Evolutionary conservation across 2,888 invertebrate genomes (phyloP), one percentile per base, ranked within the genome.

Genomic region (Chymomyza fuscimana): DNA sequence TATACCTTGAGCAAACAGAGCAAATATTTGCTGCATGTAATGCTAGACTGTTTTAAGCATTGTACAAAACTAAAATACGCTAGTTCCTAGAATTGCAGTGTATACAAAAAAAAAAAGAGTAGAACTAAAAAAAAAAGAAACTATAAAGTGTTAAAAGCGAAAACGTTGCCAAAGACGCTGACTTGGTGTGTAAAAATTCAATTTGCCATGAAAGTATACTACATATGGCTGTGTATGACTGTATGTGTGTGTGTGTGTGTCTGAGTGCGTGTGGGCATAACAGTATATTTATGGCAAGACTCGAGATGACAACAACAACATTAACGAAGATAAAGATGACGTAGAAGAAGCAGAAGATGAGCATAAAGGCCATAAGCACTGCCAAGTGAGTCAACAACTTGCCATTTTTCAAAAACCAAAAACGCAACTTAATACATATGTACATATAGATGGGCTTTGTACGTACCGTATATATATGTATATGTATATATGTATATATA

Each of bases 111-210:
- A 19, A 25, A 25, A 25, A 25, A 25, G 25, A 25, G 4, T 25
- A 3, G 40, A 60, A 32, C 19, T 25, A 25, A 22, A 7, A 60
- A 60, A 36, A 36, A 36, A 10, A 2, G n/a, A n/a, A 32, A 36
- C 32, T 58, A 22, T 58, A 46, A 46, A 46, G 40, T 46, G 40
- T 46, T 46, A 46, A 46, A 46, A 46, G 40, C 40, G 40, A 46
- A 46, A 12, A 46, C 12, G 40, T 46, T 46, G 12, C 40, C 40
- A 46, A 12, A 10, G 40, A 46, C 40, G 10, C 12, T 12, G 40
- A 46, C 58, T 22, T 16, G 32, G 36, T 36, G 64, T 64, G 64
- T 32, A 64, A 50, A 64, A 64, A 64, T 64, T 64, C 64, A 64
- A 64, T 64, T 64, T 64, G 56, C 36, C 29, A 19, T 64, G 40